Conservation (phyloP, 1,140 invertebrate genomes). For the Drosophila ercepeae region DNA sequence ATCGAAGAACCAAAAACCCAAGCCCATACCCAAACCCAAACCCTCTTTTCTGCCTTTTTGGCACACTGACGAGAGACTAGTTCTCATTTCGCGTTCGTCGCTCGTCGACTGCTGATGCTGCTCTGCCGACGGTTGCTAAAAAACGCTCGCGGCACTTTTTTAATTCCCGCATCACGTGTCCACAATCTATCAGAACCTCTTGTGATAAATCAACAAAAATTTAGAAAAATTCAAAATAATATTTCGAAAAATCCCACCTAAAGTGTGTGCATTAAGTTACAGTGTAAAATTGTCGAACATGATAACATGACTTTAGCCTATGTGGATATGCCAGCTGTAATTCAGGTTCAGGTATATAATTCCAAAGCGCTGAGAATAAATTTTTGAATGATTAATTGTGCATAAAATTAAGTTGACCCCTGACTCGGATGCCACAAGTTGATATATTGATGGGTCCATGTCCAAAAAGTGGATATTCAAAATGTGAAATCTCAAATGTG, state of each 20-base stretch:
- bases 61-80: slow-evolving; percentile 67
- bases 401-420: neutral
- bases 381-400: slow-evolving; percentile 3
- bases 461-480: neutral
- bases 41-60: slow-evolving; percentile 55
- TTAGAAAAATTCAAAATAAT: neutral
- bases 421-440: neutral
- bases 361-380: slow-evolving; percentile 2
- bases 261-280: slow-evolving; percentile 9
- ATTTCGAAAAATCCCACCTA: neutral
- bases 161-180: slow-evolving; percentile 13
- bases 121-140: slow-evolving; percentile 53
- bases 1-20: neutral
- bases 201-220: slow-evolving; percentile 4
- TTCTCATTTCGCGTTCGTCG: slow-evolving; percentile 74
- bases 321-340: slow-evolving; percentile 87
- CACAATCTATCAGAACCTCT: slow-evolving; percentile 4
- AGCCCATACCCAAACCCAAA: slow-evolving; percentile 8
- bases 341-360: slow-evolving; percentile 86
- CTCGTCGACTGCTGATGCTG: slow-evolving; percentile 62
- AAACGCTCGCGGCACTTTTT: slow-evolving; percentile 36
- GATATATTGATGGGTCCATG: neutral
- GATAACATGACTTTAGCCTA: slow-evolving; percentile 86
- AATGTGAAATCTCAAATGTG: neutral
- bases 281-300: slow-evolving; percentile 34